Evolutionary conservation across 2,888 invertebrate species (phyloP).

Genomic region (Cactoblastis cactorum): DNA sequence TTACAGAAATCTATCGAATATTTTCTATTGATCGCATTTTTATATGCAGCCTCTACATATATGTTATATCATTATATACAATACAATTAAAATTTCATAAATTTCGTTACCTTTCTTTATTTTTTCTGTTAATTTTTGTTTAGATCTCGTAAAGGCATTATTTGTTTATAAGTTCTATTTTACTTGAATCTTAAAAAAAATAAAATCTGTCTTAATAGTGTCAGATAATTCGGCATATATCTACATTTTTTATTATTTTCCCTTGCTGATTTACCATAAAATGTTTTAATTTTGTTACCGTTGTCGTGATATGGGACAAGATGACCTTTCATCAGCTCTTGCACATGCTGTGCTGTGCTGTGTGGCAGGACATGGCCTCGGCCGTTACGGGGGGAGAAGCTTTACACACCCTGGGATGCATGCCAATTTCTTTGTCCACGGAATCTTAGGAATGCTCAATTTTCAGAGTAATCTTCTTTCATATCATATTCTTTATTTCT

Average conservation of each 20-base stretch:
- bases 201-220: too few relatives aligned
- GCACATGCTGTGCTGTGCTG: conserved; percentile 56
- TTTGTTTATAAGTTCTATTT: too few relatives aligned
- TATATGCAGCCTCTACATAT: too few relatives aligned
- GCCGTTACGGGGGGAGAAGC: conserved; percentile 32
- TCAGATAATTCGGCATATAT: too few relatives aligned
- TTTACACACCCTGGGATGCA: conserved; percentile 64
- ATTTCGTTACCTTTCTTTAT: too few relatives aligned
- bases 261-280: not conserved
- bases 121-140: too few relatives aligned
- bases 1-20: too few relatives aligned
- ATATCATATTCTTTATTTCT: conserved; percentile 15
- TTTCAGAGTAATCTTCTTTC: conserved; percentile 39
- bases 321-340: conserved; percentile 48
- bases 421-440: conserved; percentile 61
- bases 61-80: too few relatives aligned
- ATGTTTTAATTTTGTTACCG: conserved; percentile 18
- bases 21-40: too few relatives aligned
- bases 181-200: too few relatives aligned
- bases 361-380: conserved; percentile 49
- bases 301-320: conserved; percentile 43
- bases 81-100: too few relatives aligned
- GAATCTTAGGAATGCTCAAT: conserved; percentile 55
- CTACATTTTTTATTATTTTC: not conserved
- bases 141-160: too few relatives aligned